Conservation (phyloP, 2,113 vertebrate genomes). For the Chelonoidis abingdonii region DNA sequence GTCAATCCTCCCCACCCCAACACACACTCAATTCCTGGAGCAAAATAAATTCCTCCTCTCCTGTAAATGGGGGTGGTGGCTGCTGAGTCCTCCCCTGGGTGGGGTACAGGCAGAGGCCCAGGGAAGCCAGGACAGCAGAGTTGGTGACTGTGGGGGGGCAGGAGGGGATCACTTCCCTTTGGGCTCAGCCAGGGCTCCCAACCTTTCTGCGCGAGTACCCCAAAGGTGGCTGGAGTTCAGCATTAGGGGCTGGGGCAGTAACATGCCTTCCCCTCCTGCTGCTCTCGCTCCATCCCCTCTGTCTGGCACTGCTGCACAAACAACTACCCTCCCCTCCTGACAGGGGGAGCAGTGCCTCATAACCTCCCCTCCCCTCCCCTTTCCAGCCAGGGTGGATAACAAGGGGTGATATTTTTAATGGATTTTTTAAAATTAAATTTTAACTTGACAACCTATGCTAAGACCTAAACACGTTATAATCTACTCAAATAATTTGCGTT, state of each 20-base stretch:
- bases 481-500: neutral
- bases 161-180: neutral
- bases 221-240: rapidly evolving
- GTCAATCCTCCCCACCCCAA: too few relatives aligned
- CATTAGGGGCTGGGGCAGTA: neutral
- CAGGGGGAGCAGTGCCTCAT: neutral
- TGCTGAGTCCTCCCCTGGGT: neutral
- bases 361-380: too few relatives aligned
- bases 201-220: neutral
- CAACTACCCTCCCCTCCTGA: neutral
- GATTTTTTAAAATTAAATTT: neutral
- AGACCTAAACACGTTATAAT: neutral
- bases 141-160: neutral
- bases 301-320: too few relatives aligned
- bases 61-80: neutral
- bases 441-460: neutral
- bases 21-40: neutral
- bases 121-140: neutral
- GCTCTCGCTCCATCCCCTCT: neutral
- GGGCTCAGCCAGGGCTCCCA: neutral
- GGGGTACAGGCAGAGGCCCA: neutral
- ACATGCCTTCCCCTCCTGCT: neutral
- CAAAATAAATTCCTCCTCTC: neutral
- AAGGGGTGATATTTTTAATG: neutral
- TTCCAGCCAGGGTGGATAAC: neutral